These are phyloP conservation scores for Patiria miniata DNA, from an alignment of 35 echinoderm and acorn worm genomes.

Conservation along the genomic window DNA sequence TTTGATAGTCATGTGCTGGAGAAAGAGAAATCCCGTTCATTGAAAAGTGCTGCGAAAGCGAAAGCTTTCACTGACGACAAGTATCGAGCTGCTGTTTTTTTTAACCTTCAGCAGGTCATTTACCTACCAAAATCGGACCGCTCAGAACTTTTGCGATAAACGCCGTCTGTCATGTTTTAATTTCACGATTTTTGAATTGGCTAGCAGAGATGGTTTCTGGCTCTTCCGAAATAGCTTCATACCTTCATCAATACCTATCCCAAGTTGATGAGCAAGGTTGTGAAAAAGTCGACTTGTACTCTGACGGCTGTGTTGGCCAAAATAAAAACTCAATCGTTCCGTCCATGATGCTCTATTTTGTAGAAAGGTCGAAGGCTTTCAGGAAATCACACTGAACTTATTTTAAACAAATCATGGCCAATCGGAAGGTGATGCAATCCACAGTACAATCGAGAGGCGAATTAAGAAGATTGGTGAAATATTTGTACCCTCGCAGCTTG, in stretches of 20 bases:
- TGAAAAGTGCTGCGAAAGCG: constrained; percentile 28
- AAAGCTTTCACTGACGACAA: background rate
- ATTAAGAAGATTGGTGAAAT: constrained; percentile 31
- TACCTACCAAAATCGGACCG: constrained; percentile 61
- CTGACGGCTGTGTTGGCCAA: background rate
- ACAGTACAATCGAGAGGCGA: constrained; percentile 35
- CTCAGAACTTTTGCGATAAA: constrained; percentile 74
- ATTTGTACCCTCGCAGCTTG: constrained; percentile 30
- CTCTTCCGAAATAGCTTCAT: too few species aligned
- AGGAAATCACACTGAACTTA: constrained; percentile 50
- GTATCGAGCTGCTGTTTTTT: constrained; percentile 2
- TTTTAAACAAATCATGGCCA: constrained; percentile 65
- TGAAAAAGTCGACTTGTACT: constrained; percentile 59
- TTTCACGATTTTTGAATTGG: constrained; percentile 77
- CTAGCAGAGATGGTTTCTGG: constrained; percentile 44
- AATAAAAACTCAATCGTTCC: constrained; percentile 1
- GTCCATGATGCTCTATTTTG: background rate
- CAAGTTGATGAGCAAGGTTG: too few species aligned
- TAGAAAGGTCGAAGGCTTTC: constrained; percentile 8
- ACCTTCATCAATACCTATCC: too few species aligned
- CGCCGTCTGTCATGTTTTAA: constrained; percentile 61
- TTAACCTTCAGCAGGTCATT: constrained; percentile 75
- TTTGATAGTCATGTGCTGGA: constrained; percentile 44
- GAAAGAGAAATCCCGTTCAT: constrained; percentile 40
- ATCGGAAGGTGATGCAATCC: constrained; percentile 67